Conservation (phyloP, 2,888 invertebrate species). For the Platerodrilus igneus region DNA sequence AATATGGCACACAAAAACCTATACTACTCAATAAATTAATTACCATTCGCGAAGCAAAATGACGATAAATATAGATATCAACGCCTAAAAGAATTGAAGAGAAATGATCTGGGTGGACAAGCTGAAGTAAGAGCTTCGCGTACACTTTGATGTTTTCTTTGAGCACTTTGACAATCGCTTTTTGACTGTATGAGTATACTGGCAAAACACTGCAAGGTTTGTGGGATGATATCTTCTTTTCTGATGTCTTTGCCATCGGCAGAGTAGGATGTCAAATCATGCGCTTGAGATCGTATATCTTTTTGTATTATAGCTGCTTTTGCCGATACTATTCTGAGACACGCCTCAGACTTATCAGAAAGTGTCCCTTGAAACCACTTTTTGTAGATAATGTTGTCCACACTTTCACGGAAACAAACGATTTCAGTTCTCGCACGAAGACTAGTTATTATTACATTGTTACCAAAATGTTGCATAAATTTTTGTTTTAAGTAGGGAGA, state of each 20-base stretch:
- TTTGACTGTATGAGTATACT: constrained; percentile 6
- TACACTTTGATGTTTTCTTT: constrained; percentile 6
- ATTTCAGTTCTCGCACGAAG: constrained; percentile 2
- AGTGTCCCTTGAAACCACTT: constrained; percentile 5
- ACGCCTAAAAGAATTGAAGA: constrained; percentile 7
- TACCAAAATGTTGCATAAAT: constrained; percentile 3
- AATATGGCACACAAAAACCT: constrained; percentile 7
- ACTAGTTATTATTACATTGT: constrained; percentile 5
- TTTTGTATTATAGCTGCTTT: constrained; percentile 7
- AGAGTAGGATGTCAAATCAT: constrained; percentile 5
- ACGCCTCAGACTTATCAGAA: constrained; percentile 8
- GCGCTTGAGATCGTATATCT: constrained; percentile 4
- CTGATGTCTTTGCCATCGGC: constrained; percentile 3
- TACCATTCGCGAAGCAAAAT: constrained; percentile 7
- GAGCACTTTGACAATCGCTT: constrained; percentile 6
- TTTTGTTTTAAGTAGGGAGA: constrained; percentile 3
- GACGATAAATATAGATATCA: constrained; percentile 5
- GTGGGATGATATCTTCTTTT: constrained; percentile 4
- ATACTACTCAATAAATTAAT: constrained; percentile 3
- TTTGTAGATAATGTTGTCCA: constrained; percentile 6
- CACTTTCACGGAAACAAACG: constrained; percentile 8
- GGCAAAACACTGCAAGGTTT: constrained; percentile 6
- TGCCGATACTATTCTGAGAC: constrained; percentile 7
- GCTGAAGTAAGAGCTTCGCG: constrained; percentile 5
- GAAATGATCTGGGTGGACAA: constrained; percentile 7